Base-by-base conservation (phyloP, 2,888 invertebrate species). In the Tipula unca region DNA sequence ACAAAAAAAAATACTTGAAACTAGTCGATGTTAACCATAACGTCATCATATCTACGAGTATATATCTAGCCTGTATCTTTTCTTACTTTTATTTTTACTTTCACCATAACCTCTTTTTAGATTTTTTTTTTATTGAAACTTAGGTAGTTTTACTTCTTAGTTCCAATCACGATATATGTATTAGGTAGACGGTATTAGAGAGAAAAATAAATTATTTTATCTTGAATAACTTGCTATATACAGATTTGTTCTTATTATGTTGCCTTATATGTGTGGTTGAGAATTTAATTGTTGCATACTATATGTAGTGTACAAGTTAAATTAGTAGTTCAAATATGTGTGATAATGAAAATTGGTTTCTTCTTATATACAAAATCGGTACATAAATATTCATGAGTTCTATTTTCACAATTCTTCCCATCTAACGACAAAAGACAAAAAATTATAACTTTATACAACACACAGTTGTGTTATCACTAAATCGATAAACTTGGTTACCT, bases 51-150 rank as follows among this genome's bases (percentile, higher is more conserved):
- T 69, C 69, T 10, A n/a, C n/a, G n/a, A n/a, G n/a, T n/a, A n/a
- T 69, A 10, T 25, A 69, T 69, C 17, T 69, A 69, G 20, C 25
- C n/a, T n/a, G n/a, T n/a, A n/a, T n/a, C n/a, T n/a, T 69, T 69
- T 69, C 69, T 69, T 69, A 69, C 69, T 69, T 69, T 69, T 69
- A 69, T 69, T 69, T n/a, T 69, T 69, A 69, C 69, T 69, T 69
- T 69, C 69, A 69, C 69, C 69, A 69, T 69, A 69, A 69, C 69
- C 69, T 69, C 69, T 69, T 69, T 69, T 69, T 69, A 69, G 69
- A 69, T 25, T 13, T 17, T 6, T 17, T 32, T 39, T 69, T 20
- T 69, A 69, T 69, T 69, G 13, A 69, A 69, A 20, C 25, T 69
- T 69, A 25, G n/a, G 25, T 69, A 69, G 69, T 69, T 69, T 25